Evolutionary conservation across 1,140 invertebrate genomes (phyloP), one percentile per base, ranked within the genome.

Genomic region (Bombus huntii): DNA sequence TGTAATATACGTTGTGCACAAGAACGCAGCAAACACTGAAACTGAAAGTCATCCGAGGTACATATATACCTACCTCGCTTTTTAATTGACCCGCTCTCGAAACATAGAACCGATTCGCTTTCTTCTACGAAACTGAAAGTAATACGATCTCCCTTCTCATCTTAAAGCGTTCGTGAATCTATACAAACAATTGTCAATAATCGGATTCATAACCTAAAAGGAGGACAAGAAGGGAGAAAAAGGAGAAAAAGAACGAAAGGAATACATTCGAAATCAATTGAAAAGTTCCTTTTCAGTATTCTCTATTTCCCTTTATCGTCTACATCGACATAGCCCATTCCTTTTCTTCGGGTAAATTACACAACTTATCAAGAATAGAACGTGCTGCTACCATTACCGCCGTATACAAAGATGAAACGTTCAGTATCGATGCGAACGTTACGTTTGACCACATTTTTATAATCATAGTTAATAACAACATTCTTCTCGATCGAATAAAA

Each of bases 401-500:
- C 34, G 15, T 2, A 15, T 88, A 78, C 10, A 15, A n/a, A n/a
- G 31, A 75, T 31, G n/a, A 42, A 15, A 28, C 4, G 44, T 47
- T 47, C 44, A 47, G 15, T 47, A 31, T 28, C 85, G 12, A 85
- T 25, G 4, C 59, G 6, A 62, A 31, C 1, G 34, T 85, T 85
- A 2, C 59, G 1, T 37, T 89, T n/a, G 1, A 72, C 73, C 8
- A 18, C 18, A n/a, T 88, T 53, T 8, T 72, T 86, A 86, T 88
- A 87, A n/a, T 8, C 22, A 28, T 9, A 37, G 12, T 4, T n/a
- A 18, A 37, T 37, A 37, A 25, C 6, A 37, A 47, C 13, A 15
- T 47, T 47, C 13, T 47, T 18, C 44, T 5, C 44, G 44, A 47
- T 47, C 15, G 15, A 5, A 18, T 47, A 18, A 47, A 47, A 47